Percentiles rank a stretch among this genome's conserved stretches.
phyloP scores from a whole-genome alignment of 2,888 invertebrate genomes.

The Cenopis cana region DNA sequence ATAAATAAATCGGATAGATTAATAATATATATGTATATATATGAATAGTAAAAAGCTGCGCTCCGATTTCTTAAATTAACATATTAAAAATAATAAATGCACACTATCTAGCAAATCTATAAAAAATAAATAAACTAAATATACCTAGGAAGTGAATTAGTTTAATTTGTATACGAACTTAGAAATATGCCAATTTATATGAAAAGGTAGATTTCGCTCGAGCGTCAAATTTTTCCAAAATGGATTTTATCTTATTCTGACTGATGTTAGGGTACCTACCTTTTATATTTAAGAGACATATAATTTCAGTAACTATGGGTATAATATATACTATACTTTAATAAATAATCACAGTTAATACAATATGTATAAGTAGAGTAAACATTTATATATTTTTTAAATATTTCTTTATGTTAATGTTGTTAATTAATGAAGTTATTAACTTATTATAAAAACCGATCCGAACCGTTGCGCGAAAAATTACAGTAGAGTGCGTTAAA shows the following conservation, averaged over 20 bases:
- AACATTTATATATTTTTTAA: neutral
- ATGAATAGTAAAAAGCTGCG: conserved; percentile 12
- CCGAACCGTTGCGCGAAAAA: neutral
- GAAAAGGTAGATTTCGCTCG: neutral
- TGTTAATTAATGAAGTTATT: neutral
- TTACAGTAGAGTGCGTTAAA: neutral
- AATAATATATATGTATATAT: too few relatives aligned
- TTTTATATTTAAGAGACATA: too few relatives aligned
- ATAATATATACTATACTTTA: too few relatives aligned
- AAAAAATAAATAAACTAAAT: too few relatives aligned
- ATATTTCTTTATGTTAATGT: neutral
- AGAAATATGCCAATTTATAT: conserved; percentile 10
- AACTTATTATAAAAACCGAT: too few relatives aligned
- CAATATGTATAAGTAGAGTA: neutral
- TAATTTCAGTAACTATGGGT: too few relatives aligned
- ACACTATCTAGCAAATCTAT: conserved; percentile 30
- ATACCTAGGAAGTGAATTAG: conserved; percentile 8
- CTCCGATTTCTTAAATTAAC: conserved; percentile 1
- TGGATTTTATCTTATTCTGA: too few relatives aligned
- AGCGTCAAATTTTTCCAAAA: too few relatives aligned
- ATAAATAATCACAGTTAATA: too few relatives aligned
- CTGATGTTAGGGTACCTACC: too few relatives aligned
- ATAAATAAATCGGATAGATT: conserved; percentile 51
- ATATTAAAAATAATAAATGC: conserved; percentile 28
- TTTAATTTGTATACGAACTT: conserved; percentile 6